Conservation (phyloP, 1,140 invertebrate species). For the Papilio glaucus region DNA sequence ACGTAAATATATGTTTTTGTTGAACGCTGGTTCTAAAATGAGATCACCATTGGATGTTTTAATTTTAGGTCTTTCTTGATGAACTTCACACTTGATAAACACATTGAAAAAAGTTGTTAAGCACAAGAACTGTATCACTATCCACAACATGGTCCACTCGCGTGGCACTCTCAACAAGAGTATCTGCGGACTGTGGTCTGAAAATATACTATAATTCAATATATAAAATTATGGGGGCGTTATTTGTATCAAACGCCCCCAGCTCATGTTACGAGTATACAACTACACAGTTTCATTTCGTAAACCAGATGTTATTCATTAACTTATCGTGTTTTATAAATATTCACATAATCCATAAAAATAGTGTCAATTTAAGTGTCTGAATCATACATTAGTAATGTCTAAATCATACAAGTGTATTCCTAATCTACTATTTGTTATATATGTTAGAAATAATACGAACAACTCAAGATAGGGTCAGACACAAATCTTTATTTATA, state of each 20-base stretch:
- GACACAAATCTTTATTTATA: no score
- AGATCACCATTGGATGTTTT: constrained; percentile 7
- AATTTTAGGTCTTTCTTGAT: constrained; percentile 24
- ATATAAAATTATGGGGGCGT: constrained; percentile 10
- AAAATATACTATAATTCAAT: not conserved
- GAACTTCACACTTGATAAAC: constrained; percentile 17
- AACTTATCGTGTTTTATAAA: not conserved
- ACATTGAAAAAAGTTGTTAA: constrained; percentile 21
- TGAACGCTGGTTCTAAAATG: constrained; percentile 80
- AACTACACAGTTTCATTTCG: not conserved
- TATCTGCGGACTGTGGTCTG: constrained; percentile 14
- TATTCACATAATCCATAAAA: not conserved
- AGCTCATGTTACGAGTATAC: constrained; percentile 1
- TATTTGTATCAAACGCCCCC: not conserved
- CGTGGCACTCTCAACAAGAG: not conserved
- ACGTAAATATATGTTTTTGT: constrained; percentile 87
- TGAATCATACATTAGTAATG: no score
- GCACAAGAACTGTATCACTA: not conserved
- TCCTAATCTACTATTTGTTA: no score
- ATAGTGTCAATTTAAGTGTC: no score
- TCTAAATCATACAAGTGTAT: no score
- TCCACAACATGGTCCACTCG: constrained; percentile 1
- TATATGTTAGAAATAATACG: no score
- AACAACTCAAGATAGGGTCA: no score
- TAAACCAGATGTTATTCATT: not conserved